A percentile compares a stretch with the other conserved stretches of the same genome.
These are phyloP conservation scores for Callocephalon fimbriatum DNA, from an alignment of 2,113 vertebrate genomes.

Conservation along the genomic window DNA sequence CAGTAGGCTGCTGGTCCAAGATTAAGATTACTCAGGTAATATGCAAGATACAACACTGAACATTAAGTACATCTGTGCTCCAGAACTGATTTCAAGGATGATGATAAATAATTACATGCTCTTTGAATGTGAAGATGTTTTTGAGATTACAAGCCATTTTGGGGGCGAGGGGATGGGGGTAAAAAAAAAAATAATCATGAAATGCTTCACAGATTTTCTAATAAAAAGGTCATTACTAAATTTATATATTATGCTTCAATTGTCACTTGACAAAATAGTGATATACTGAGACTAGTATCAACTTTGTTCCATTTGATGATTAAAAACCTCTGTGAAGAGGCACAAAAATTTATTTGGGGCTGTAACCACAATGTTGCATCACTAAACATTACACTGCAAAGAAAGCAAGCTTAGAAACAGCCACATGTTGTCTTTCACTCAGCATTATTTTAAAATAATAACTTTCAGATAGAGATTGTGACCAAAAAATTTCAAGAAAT, in stretches of 20 bases:
- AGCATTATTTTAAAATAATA: neutral
- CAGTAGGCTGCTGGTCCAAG: neutral
- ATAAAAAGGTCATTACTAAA: neutral
- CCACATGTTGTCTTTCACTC: fast-evolving
- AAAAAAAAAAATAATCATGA: neutral
- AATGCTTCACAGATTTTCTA: neutral
- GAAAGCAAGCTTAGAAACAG: neutral
- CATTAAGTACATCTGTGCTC: neutral
- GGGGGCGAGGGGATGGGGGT: too few species aligned
- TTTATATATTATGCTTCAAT: neutral
- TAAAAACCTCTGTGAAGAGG: neutral
- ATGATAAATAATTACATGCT: neutral
- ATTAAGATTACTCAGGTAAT: neutral
- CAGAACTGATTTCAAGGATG: neutral
- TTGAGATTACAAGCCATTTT: neutral
- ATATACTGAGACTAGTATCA: neutral
- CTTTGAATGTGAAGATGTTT: neutral
- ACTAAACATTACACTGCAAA: neutral
- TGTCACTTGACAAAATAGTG: neutral
- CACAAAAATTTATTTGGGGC: neutral
- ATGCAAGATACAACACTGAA: neutral
- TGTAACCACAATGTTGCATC: neutral
- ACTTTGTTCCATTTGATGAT: neutral
- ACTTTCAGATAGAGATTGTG: neutral
- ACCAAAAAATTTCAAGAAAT: neutral